Base-by-base conservation (phyloP, 2,888 invertebrate genomes). In the Dusona sp. region DNA sequence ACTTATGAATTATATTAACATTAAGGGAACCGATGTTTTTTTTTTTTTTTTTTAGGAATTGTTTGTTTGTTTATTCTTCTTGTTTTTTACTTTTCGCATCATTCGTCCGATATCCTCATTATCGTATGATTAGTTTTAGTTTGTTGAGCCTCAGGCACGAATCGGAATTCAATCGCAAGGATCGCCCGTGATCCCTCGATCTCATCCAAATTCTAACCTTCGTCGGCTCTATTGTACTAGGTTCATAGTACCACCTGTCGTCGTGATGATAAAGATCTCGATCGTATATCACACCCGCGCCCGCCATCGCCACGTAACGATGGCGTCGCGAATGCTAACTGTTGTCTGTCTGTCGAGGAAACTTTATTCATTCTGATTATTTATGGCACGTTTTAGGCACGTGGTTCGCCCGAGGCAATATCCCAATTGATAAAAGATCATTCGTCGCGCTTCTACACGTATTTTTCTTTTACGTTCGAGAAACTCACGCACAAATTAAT, bases 361-460 rank as follows among this genome's bases (percentile, higher is more conserved):
- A 79, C 84, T 82, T 68, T 38, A 78, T 78, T 87, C 64, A 19
- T 77, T 78, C 70, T 77, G 48, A 70, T 70, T 79, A 89, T 73
- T 93, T 93, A 93, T 93, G 93, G 93, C 93, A 93, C 93, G 93
- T 92, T 89, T 91, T 90, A 88, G 92, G 90, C 90, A 88, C 88
- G 89, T 85, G 88, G 81, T 79, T n/a, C 78, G 72, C 65, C 88
- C 83, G 85, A 86, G 81, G 81, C 75, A 89, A 87, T 80, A 84
- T 90, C 89, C 89, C 86, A 84, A 80, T 84, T 74, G 72, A 86
- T 61, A 85, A 80, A 77, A 51, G 25, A 61, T n/a, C 64, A 33
- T 33, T 19, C 33, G 78, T 61, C 48, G 16, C 57, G 16, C 57
- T 22, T 36, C 61, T 19, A 57, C 0, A 61, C 74, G 77, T 61